Conservation (phyloP, 2,113 vertebrate genomes). For the Apteryx owenii region DNA sequence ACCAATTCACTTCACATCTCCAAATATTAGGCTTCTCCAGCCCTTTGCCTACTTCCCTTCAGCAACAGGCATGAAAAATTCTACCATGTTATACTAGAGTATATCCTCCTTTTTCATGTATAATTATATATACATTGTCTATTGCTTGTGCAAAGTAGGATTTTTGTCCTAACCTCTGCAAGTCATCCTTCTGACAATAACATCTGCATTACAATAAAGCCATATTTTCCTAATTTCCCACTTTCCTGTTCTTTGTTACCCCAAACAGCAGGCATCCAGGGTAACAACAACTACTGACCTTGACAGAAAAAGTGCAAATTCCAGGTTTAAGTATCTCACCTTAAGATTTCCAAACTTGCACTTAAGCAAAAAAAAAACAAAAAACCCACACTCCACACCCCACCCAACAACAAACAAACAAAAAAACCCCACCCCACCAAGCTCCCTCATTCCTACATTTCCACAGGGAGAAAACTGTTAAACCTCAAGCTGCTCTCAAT, state of each 20-base stretch:
- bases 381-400: no score
- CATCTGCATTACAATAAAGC: background rate
- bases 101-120: background rate
- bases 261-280: background rate
- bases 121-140: background rate
- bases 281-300: background rate
- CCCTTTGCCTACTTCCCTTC: background rate
- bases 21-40: background rate
- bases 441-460: background rate
- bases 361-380: background rate
- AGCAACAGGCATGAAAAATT: background rate
- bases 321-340: background rate
- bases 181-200: rapidly evolving
- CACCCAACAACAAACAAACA: no score
- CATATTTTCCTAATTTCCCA: no score
- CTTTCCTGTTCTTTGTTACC: no score
- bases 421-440: background rate
- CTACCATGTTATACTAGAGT: background rate
- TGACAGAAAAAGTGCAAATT: background rate
- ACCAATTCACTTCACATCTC: background rate
- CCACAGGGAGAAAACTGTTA: background rate
- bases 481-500: background rate
- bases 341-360: background rate
- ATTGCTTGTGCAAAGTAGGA: background rate
- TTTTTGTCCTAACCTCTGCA: background rate